phyloP scores from a whole-genome alignment of 2,797 vertebrate genomes.

The Rhinogobio ventralis region DNA sequence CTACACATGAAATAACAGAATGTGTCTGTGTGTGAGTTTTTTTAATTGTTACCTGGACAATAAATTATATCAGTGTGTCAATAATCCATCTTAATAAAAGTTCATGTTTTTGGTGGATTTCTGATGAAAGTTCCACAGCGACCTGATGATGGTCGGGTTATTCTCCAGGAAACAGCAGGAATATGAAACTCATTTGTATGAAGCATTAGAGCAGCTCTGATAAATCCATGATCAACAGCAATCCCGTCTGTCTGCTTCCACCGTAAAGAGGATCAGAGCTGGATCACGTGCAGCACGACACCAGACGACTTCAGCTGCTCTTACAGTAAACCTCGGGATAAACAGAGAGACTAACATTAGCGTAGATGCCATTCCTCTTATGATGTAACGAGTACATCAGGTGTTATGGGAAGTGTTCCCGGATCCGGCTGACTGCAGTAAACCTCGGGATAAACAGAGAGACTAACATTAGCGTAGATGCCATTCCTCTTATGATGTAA shows the following conservation, averaged over 20 bases:
- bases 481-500: too few species aligned
- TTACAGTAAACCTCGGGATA: too few species aligned
- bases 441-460: too few species aligned
- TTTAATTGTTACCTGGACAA: background rate
- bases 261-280: slow-evolving; percentile 55
- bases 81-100: background rate
- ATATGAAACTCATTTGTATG: background rate
- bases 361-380: too few species aligned
- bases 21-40: background rate
- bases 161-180: background rate
- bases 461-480: too few species aligned
- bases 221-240: background rate
- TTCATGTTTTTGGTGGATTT: background rate
- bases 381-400: too few species aligned
- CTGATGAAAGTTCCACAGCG: background rate
- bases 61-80: background rate
- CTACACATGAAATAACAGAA: background rate
- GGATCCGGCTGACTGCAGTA: too few species aligned
- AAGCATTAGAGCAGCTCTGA: slow-evolving; percentile 2
- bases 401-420: too few species aligned
- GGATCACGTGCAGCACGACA: slow-evolving; percentile 31
- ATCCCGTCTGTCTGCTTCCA: slow-evolving; percentile 30
- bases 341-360: too few species aligned
- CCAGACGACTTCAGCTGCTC: background rate
- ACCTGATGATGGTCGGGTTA: background rate